Evolutionary conservation across 2,113 vertebrate genomes (phyloP).

Genomic region (Antechinus stuartii): DNA sequence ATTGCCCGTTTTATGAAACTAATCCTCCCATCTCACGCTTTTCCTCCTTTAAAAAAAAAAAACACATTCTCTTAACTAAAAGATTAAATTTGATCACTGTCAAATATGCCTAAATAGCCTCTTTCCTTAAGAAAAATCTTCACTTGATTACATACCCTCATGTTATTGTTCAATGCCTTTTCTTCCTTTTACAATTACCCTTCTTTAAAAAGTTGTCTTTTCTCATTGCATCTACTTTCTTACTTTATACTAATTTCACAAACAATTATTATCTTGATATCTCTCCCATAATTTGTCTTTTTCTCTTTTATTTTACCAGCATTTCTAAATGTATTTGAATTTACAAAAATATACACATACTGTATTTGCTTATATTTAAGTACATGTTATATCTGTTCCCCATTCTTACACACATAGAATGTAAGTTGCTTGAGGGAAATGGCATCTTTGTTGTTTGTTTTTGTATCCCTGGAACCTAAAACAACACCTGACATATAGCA

Average conservation of each 20-base stretch:
- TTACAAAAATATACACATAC: neutral
- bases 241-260: neutral
- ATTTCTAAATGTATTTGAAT: neutral
- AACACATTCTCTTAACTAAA: neutral
- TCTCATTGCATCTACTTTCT: neutral
- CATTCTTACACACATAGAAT: neutral
- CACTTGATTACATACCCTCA: neutral
- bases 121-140: neutral
- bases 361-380: neutral
- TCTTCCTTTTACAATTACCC: neutral
- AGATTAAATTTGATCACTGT: neutral
- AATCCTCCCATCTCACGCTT: neutral
- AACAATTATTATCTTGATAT: neutral
- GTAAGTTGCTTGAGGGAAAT: neutral
- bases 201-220: neutral
- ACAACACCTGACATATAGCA: neutral
- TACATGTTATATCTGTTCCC: neutral
- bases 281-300: neutral
- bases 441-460: neutral
- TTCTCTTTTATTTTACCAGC: neutral
- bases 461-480: neutral
- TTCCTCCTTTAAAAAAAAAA: neutral
- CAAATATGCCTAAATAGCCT: neutral
- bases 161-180: neutral
- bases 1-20: neutral